phyloP scores from a whole-genome alignment of 2,797 vertebrate genomes.

The Myotis pilosus region DNA sequence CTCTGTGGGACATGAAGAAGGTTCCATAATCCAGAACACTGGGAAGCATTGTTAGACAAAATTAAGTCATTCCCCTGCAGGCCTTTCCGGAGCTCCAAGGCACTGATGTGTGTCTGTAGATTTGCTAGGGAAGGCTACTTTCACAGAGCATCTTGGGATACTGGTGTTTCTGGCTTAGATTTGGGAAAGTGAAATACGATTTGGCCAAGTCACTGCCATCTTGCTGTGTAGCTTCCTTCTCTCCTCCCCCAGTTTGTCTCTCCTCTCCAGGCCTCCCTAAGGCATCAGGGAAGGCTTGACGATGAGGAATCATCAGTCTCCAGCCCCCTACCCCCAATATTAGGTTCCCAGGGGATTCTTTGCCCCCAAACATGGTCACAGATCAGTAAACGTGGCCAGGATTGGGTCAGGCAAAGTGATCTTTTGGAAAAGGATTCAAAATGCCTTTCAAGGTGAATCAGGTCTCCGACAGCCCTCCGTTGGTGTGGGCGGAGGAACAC shows the following conservation, averaged over 20 bases:
- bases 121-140: neutral
- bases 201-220: neutral
- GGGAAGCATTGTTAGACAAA: neutral
- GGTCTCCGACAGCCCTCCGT: neutral
- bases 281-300: neutral
- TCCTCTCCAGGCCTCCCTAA: neutral
- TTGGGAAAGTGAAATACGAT: neutral
- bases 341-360: neutral
- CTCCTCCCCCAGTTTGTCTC: fast-evolving
- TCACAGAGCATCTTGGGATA: neutral
- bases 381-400: neutral
- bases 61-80: neutral
- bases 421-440: neutral
- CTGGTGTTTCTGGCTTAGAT: neutral
- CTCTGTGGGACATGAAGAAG: neutral
- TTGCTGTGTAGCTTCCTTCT: neutral
- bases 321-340: fast-evolving
- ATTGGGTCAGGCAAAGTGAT: neutral
- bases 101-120: neutral
- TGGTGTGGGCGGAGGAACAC: neutral
- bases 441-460: neutral
- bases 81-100: neutral
- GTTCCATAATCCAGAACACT: neutral
- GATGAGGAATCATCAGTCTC: neutral
- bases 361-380: neutral